Evolutionary conservation across 2,113 vertebrate species (phyloP).

Genomic region (Amphilophus citrinellus): DNA sequence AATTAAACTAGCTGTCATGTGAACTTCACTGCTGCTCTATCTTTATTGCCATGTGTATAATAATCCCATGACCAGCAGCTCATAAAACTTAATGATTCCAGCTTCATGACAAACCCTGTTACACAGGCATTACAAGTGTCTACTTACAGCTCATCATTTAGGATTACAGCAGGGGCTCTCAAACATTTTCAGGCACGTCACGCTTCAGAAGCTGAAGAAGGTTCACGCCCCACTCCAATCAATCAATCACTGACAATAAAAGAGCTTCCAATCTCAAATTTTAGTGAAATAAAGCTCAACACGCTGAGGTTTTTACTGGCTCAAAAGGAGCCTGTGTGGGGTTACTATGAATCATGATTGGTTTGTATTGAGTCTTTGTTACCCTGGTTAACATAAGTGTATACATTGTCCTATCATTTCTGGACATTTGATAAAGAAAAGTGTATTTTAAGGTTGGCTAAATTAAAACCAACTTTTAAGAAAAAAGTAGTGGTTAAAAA

Average conservation of each 20-base stretch:
- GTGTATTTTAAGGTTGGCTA: neutral
- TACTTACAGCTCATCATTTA: neutral
- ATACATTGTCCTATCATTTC: accelerated
- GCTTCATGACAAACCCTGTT: neutral
- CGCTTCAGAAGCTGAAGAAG: neutral
- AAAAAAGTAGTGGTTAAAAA: neutral
- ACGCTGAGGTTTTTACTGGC: neutral
- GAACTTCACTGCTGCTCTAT: neutral
- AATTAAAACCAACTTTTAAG: neutral
- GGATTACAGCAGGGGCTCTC: neutral
- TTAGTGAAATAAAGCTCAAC: neutral
- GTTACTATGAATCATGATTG: neutral
- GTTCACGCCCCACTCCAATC: neutral
- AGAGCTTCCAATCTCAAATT: no score
- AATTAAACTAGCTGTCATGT: neutral
- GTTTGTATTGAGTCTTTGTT: neutral
- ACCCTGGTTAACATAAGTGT: neutral
- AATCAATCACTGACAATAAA: accelerated
- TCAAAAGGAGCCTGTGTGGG: neutral
- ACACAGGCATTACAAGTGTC: neutral
- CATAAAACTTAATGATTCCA: neutral
- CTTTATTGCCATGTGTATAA: conserved; percentile 13
- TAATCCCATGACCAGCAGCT: neutral
- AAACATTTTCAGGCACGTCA: no score
- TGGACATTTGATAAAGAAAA: neutral